Evolutionary conservation across 2,113 vertebrate genomes (phyloP).

Genomic region (Chloropsis cyanopogon): DNA sequence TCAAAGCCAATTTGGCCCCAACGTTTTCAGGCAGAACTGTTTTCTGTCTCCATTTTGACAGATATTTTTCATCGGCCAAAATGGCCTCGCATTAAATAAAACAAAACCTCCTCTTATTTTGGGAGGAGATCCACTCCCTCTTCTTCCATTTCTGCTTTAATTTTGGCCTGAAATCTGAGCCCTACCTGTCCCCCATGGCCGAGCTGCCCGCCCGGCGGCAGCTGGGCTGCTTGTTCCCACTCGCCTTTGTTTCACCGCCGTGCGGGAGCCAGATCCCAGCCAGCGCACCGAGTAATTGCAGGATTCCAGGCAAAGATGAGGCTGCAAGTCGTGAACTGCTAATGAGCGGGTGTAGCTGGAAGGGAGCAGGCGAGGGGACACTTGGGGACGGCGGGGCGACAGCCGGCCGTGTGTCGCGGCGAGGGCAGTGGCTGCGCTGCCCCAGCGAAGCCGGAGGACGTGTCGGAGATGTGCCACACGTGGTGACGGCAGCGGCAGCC

Average conservation of each 20-base stretch:
- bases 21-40: background rate
- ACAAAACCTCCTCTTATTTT: background rate
- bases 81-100: background rate
- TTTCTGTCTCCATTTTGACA: constrained; percentile 47
- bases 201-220: background rate
- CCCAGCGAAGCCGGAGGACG: background rate
- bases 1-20: constrained; percentile 29
- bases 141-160: background rate
- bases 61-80: background rate
- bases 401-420: background rate
- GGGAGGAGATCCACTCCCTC: background rate
- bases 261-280: constrained; percentile 8
- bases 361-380: background rate
- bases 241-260: background rate
- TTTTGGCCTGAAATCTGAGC: constrained; percentile 12
- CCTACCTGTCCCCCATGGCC: background rate
- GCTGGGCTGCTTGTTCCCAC: constrained; percentile 7
- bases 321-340: constrained; percentile 38
- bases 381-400: background rate
- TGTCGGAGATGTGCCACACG: background rate
- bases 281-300: constrained; percentile 56
- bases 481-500: background rate
- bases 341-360: constrained; percentile 63
- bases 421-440: background rate
- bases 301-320: constrained; percentile 26